These are phyloP conservation scores for Lasiurus borealis DNA, from an alignment of 2,113 vertebrate species.

Conservation along the genomic window DNA sequence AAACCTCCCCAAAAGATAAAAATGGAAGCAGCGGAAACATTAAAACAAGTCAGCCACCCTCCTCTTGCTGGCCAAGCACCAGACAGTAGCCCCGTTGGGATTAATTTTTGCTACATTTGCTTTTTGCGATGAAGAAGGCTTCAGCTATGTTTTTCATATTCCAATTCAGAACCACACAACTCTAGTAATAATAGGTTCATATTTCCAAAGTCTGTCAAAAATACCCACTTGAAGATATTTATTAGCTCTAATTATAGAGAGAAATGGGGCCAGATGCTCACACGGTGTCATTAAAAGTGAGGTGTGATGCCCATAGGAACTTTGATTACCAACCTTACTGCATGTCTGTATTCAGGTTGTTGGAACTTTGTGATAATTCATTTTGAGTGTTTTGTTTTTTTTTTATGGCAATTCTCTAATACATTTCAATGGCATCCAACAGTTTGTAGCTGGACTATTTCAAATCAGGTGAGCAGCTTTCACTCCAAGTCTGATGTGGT, in stretches of 20 bases:
- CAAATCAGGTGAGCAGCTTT: neutral
- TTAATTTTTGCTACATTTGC: slow-evolving; percentile 38
- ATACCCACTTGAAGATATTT: neutral
- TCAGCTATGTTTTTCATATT: slow-evolving; percentile 7
- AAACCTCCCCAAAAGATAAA: slow-evolving; percentile 18
- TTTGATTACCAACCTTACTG: neutral
- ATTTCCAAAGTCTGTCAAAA: neutral
- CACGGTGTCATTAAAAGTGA: neutral
- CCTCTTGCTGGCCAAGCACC: neutral
- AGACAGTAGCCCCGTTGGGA: neutral
- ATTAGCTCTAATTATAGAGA: slow-evolving; percentile 20
- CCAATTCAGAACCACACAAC: slow-evolving; percentile 3
- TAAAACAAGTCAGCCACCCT: neutral
- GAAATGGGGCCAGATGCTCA: neutral
- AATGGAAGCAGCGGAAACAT: neutral
- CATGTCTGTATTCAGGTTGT: neutral
- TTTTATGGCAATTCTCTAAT: neutral
- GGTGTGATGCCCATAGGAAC: neutral
- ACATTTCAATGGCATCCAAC: neutral
- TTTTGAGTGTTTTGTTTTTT: neutral
- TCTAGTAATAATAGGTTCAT: slow-evolving; percentile 10
- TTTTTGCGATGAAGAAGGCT: slow-evolving; percentile 9
- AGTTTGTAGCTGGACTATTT: neutral
- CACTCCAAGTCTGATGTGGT: neutral
- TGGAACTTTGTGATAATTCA: neutral